Conservation (phyloP, 1,140 invertebrate genomes). For the Coptotermes formosanus region DNA sequence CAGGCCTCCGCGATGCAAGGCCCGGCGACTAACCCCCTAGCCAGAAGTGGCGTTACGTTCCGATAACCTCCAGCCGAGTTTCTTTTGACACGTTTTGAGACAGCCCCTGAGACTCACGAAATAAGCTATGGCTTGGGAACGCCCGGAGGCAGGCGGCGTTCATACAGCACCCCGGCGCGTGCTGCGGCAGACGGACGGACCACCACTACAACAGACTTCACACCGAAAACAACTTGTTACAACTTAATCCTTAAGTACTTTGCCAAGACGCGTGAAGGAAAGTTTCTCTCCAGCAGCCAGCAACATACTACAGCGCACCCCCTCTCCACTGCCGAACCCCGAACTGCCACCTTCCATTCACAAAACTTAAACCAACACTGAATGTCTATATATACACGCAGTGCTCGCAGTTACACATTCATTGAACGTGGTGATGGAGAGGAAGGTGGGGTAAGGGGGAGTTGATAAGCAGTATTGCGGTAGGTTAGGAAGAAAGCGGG, state of each 20-base stretch:
- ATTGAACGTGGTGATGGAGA: neutral
- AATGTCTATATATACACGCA: neutral
- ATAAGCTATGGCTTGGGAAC: too few relatives aligned
- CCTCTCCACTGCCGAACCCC: neutral
- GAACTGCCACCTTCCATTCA: neutral
- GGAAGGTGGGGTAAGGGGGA: neutral
- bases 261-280: neutral
- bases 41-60: too few relatives aligned
- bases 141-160: too few relatives aligned
- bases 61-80: neutral
- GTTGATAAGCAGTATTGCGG: neutral
- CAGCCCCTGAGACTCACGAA: too few relatives aligned
- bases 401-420: neutral
- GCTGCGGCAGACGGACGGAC: neutral
- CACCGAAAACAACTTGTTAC: conserved; percentile 10
- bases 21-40: too few relatives aligned
- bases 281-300: neutral
- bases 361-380: conserved; percentile 18
- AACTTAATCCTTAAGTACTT: conserved; percentile 19
- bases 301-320: neutral
- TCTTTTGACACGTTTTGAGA: neutral
- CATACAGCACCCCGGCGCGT: neutral
- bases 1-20: too few relatives aligned
- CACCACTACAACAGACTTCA: neutral
- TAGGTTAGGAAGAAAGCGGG: conserved; percentile 5